A percentile compares a stretch with the other conserved stretches of the same genome.
Conservation (phyloP, 2,113 vertebrate species). For the Periophthalmodon schlosseri region DNA sequence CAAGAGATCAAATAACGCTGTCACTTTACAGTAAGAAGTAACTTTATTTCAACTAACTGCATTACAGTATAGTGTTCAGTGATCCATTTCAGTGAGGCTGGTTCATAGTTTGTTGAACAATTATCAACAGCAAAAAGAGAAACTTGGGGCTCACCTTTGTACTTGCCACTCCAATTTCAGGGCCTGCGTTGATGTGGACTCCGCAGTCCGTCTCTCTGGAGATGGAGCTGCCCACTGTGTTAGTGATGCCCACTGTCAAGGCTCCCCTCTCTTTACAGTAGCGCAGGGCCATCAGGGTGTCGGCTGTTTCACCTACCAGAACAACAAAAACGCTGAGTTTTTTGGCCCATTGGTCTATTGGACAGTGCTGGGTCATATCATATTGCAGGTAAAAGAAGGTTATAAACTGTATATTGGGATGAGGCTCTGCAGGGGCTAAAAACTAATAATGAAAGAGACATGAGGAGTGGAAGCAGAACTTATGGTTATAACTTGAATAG, state of each 20-base stretch:
- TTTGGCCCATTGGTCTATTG: neutral
- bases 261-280: constrained; percentile 96
- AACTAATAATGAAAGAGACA: too few relatives aligned
- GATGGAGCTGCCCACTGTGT: constrained; percentile 97
- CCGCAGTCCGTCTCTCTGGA: constrained; percentile 96
- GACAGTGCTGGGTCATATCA: too few relatives aligned
- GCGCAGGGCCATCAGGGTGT: constrained; percentile 90
- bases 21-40: constrained; percentile 10
- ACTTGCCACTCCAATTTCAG: constrained; percentile 96
- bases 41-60: neutral
- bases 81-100: neutral
- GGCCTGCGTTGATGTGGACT: constrained; percentile 96
- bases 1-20: neutral
- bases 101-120: neutral
- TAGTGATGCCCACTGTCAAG: constrained; percentile 95
- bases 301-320: constrained; percentile 90
- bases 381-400: too few relatives aligned
- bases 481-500: too few relatives aligned
- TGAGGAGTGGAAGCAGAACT: too few relatives aligned
- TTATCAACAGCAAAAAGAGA: too few relatives aligned
- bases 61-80: neutral
- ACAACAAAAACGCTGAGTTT: neutral
- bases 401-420: too few relatives aligned
- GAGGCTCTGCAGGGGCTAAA: too few relatives aligned
- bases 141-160: constrained; percentile 85